phyloP scores from a whole-genome alignment of 2,888 invertebrate species.

The Calephelis perditalis region DNA sequence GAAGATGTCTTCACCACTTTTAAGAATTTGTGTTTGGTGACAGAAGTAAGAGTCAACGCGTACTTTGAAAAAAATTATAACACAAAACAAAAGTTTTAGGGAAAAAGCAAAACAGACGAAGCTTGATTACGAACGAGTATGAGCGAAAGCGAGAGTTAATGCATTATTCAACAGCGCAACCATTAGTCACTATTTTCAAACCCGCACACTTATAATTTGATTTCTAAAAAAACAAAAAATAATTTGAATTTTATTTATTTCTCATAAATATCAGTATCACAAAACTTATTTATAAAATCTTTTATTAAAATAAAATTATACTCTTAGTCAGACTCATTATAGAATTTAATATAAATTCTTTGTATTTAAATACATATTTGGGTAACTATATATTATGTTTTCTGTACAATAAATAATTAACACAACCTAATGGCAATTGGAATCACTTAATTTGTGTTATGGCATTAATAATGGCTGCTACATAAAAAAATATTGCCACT shows the following conservation, averaged over 20 bases:
- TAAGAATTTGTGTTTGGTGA: too few relatives aligned
- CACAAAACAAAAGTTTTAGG: too few relatives aligned
- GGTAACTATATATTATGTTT: slow-evolving; percentile 59
- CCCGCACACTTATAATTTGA: too few relatives aligned
- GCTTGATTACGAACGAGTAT: too few relatives aligned
- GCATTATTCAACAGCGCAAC: too few relatives aligned
- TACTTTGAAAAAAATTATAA: too few relatives aligned
- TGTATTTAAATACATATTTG: slow-evolving; percentile 55
- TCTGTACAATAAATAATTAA: slow-evolving; percentile 61
- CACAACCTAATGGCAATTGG: slow-evolving; percentile 70
- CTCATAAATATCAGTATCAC: slow-evolving; percentile 69
- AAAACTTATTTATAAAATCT: slow-evolving; percentile 62
- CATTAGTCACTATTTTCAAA: too few relatives aligned
- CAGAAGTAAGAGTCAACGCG: too few relatives aligned
- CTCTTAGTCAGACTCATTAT: slow-evolving; percentile 67
- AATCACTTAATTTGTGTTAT: slow-evolving; percentile 48
- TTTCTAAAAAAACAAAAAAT: slow-evolving; percentile 20
- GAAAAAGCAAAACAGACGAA: too few relatives aligned
- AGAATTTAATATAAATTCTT: slow-evolving; percentile 73
- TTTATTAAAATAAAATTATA: slow-evolving; percentile 53
- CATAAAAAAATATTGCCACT: slow-evolving; percentile 6
- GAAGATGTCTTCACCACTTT: too few relatives aligned
- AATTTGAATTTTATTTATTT: slow-evolving; percentile 36
- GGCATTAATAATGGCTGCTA: slow-evolving; percentile 56
- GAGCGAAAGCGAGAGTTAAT: too few relatives aligned